These are phyloP conservation scores for Cygnus buccinator DNA, from an alignment of 2,113 vertebrate species.

Conservation along the genomic window DNA sequence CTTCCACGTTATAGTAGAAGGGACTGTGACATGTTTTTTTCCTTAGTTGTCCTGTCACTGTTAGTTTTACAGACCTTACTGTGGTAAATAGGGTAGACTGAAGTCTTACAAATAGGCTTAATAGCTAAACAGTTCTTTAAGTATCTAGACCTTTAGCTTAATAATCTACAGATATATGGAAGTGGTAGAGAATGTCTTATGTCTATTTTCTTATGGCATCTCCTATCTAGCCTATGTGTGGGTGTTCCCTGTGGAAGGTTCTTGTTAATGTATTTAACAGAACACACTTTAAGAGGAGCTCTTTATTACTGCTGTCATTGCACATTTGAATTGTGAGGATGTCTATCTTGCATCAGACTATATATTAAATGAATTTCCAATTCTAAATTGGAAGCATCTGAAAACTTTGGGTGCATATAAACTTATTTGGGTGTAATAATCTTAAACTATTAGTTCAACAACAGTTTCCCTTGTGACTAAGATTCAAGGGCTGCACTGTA, in stretches of 20 bases:
- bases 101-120: background rate
- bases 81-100: background rate
- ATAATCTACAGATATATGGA: background rate
- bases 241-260: background rate
- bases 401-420: background rate
- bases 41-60: background rate
- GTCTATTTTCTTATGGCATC: background rate
- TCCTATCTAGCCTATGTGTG: accelerated
- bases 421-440: background rate
- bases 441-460: background rate
- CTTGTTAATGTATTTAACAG: background rate
- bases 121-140: background rate
- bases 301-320: background rate
- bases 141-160: background rate
- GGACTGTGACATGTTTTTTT: background rate
- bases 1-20: background rate
- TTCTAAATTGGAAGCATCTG: background rate
- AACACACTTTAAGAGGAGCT: background rate
- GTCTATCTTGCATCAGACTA: background rate
- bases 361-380: background rate
- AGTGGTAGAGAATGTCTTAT: background rate
- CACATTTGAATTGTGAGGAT: background rate
- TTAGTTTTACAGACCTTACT: background rate
- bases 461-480: background rate
- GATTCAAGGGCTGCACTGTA: background rate